Conservation (phyloP, 1,140 invertebrate species). For the Nephotettix cincticeps region DNA sequence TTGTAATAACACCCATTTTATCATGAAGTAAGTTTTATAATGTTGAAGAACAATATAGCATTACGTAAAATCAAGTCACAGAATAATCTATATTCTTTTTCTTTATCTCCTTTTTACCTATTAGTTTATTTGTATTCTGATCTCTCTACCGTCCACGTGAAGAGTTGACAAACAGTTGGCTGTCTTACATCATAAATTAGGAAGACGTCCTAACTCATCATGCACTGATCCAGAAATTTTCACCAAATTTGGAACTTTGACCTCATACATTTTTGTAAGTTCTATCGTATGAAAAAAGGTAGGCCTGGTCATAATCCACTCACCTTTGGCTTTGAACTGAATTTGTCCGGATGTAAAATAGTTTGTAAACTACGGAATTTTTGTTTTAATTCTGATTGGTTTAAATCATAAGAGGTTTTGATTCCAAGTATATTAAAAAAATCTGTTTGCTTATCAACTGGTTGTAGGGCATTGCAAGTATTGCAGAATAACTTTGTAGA, state of each 20-base stretch:
- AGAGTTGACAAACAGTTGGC: too few species aligned
- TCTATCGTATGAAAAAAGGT: too few species aligned
- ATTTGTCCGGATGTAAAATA: conserved; percentile 38
- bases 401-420: conserved; percentile 23
- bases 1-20: too few species aligned
- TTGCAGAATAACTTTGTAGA: conserved; percentile 29
- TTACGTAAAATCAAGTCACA: too few species aligned
- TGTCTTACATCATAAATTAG: not conserved
- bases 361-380: conserved; percentile 35
- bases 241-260: not conserved
- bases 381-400: conserved; percentile 24
- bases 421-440: conserved; percentile 37
- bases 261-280: too few species aligned
- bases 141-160: too few species aligned
- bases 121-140: too few species aligned
- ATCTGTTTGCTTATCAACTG: conserved; percentile 21
- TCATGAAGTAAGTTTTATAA: too few species aligned
- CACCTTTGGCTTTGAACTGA: conserved; percentile 34
- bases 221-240: not conserved
- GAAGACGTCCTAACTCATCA: not conserved
- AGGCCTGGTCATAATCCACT: too few species aligned
- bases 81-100: too few species aligned
- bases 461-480: conserved; percentile 31
- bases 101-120: too few species aligned
- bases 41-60: too few species aligned